phyloP scores from a whole-genome alignment of 2,888 invertebrate species.

The Punctoribates punctum region DNA sequence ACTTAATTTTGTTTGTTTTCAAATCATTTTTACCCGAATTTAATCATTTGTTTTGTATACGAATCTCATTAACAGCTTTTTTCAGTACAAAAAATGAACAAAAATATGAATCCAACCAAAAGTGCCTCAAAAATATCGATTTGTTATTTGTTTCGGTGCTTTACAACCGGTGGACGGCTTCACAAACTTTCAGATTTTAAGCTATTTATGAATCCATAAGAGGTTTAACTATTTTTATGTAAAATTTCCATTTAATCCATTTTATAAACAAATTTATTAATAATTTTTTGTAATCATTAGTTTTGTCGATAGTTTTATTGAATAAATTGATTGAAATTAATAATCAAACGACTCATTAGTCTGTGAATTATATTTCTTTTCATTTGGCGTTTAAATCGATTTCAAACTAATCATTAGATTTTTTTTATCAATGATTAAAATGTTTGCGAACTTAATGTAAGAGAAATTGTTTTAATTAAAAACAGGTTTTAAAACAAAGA shows the following conservation, averaged over 20 bases:
- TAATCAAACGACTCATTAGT: too few relatives aligned
- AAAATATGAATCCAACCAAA: background rate
- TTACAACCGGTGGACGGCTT: slow-evolving; percentile 23
- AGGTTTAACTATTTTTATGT: background rate
- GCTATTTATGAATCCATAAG: background rate
- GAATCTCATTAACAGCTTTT: slow-evolving; percentile 22
- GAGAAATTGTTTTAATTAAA: too few relatives aligned
- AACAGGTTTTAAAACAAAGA: too few relatives aligned
- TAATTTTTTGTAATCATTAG: background rate
- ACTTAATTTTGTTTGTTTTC: slow-evolving; percentile 16
- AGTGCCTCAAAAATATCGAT: background rate
- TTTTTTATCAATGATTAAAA: too few relatives aligned
- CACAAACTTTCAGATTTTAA: background rate
- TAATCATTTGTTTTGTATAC: background rate
- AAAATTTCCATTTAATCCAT: background rate
- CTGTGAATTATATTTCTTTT: background rate
- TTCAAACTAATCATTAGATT: background rate
- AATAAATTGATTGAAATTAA: background rate
- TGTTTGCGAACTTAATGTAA: too few relatives aligned
- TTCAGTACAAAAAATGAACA: slow-evolving; percentile 20
- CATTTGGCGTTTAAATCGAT: background rate
- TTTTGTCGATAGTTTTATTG: background rate
- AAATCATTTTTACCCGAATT: background rate
- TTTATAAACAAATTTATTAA: background rate
- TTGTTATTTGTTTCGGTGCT: slow-evolving; percentile 7